Evolutionary conservation across 64 coral and sea anemone species (phyloP), one percentile per base, ranked within the genome.

Genomic region (Montipora efflorescens): DNA sequence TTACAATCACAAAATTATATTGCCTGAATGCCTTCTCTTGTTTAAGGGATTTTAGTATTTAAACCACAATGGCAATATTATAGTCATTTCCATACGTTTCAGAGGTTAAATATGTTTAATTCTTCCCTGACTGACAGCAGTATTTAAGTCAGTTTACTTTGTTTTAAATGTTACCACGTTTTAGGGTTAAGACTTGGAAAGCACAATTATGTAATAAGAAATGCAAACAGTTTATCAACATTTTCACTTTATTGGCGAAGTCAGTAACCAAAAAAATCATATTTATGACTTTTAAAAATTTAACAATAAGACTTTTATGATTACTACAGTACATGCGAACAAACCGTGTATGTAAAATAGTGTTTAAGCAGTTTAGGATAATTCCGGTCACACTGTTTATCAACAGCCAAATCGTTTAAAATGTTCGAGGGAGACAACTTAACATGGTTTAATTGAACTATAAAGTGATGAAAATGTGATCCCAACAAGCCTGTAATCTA

Each of bases 201-300:
- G 20, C 5, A 71, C 20, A 3, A 71, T 21, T 18, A 21, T n/a
- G 4, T 2, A 71, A 5, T 7, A 15, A 25, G 61, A n/a, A 86
- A 64, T 14, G 28, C 82, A 86, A 50, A 86, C 18, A 20, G 82
- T 86, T 86, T 86, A 86, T 66, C 47, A 86, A 49, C 14, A 45
- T 85, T 85, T 70, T 47, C 13, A 49, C 82, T 86, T 86, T 86
- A 86, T 86, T 86, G 36, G 71, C 43, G 62, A 15, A 13, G 36
- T 36, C 36, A 43, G 46, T 8, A 15, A 67, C 81, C 61, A 81
- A 22, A 16, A 68, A 84, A 28, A 8, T 84, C 28, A 84, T 67
- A 15, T 21, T 23, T 47, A 49, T 86, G 45, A 51, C 11, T 36
- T 36, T 36, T 36, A 36, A 36, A 36, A 71, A n/a, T 86, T 86